phyloP scores from a whole-genome alignment of 2,113 vertebrate species.

The Arizona elegans region DNA sequence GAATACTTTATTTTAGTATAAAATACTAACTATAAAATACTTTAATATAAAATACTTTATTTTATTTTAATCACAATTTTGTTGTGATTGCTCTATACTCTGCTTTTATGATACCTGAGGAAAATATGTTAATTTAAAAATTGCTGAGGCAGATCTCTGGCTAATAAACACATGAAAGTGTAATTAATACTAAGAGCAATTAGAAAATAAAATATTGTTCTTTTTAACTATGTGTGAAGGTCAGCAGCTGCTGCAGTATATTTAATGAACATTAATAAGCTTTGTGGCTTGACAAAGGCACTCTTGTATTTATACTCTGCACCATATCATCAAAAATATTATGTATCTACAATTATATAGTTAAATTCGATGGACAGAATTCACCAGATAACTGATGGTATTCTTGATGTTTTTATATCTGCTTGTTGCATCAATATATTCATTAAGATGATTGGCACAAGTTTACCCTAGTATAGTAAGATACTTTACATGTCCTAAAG shows the following conservation, averaged over 20 bases:
- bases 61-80: not conserved
- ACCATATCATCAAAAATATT: not conserved
- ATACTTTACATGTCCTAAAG: not conserved
- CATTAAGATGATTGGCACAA: not conserved
- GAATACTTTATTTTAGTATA: not conserved
- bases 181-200: not conserved
- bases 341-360: not conserved
- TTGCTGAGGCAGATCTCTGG: not conserved
- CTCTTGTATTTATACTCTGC: not conserved
- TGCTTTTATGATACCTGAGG: not conserved
- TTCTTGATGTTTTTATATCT: not conserved
- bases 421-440: not conserved
- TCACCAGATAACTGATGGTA: not conserved
- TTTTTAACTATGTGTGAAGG: not conserved
- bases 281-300: not conserved
- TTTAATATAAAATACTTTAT: not conserved
- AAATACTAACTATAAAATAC: too few relatives aligned
- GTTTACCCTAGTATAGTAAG: not conserved
- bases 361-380: not conserved
- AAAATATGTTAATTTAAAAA: not conserved
- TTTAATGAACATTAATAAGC: not conserved
- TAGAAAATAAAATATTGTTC: not conserved
- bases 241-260: not conserved
- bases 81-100: not conserved
- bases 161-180: not conserved